Conservation (phyloP, 2,888 invertebrate genomes). For the Copidosoma aretas region DNA sequence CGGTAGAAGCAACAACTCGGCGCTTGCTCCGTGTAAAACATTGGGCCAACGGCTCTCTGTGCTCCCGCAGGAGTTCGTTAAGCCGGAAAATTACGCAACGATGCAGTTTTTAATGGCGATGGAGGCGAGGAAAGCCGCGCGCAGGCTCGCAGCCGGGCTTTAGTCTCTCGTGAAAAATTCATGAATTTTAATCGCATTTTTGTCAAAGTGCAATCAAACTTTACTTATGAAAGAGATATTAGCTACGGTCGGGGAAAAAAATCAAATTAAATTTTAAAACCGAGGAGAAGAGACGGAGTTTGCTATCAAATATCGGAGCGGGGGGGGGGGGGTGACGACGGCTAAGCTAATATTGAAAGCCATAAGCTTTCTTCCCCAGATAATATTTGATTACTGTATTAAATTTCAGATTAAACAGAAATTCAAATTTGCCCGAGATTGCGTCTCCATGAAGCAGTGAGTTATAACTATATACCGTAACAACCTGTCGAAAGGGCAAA, state of each 20-base stretch:
- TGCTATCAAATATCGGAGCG: not conserved
- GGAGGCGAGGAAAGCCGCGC: not conserved
- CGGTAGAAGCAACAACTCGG: not conserved
- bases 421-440: not conserved
- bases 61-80: constrained; percentile 17
- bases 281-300: too few species aligned
- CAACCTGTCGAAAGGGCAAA: too few species aligned
- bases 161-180: constrained; percentile 7
- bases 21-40: not conserved
- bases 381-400: not conserved
- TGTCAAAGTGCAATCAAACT: constrained; percentile 19
- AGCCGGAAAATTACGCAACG: constrained; percentile 19
- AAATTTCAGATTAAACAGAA: constrained; percentile 1
- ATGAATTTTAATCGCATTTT: constrained; percentile 18
- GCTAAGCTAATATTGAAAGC: not conserved
- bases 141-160: too few species aligned
- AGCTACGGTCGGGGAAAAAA: not conserved
- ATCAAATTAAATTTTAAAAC: constrained; percentile 13
- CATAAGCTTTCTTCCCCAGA: not conserved
- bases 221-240: constrained; percentile 17
- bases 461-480: too few species aligned
- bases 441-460: too few species aligned
- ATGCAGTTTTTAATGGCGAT: constrained; percentile 27
- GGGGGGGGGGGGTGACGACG: not conserved
- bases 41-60: not conserved